Evolutionary conservation across 2,113 vertebrate genomes (phyloP), one percentile per base, ranked within the genome.

Genomic region (Brachypodius melanocephalos): DNA sequence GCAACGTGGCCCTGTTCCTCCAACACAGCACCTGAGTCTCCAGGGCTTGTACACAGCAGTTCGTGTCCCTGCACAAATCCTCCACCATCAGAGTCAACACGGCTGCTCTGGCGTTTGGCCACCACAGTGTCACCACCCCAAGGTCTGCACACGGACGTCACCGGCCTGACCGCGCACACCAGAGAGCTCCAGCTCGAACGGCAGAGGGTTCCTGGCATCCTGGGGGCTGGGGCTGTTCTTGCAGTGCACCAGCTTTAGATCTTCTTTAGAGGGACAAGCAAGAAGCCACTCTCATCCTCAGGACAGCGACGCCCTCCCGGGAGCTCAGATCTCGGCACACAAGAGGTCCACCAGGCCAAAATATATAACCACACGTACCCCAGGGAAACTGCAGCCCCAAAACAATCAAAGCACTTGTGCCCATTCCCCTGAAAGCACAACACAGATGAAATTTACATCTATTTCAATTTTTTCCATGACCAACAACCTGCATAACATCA

Each of bases 251-350:
- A 58, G 62, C 66, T 54, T 46, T 10, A 38, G 5, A 43, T 58
- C 65, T 61, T 38, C 38, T 21, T 0, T 1, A n/a, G 6, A 38
- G 0, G 36, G 71, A 95, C 85, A 61, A 89, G 65, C 22, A 84
- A 95, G 83, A 63, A 93, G 78, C 49, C 82, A 73, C 77, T 80
- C 91, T 42, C 85, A 89, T 49, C 93, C 96, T 88, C 72, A 48
- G 28, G 54, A 63, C 31, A 72, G 69, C 5, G 3, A 31, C 3
- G 21, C 0, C 4, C 40, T 75, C 52, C 87, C 6, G 9, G 45
- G n/a, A 81, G 77, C 3, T 25, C 74, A 32, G 55, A 43, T 67
- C 12, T 57, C 15, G 31, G 73, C 7, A 74, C 52, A 63, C 7
- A 5, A 5, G 32, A 36, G 71, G 42, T 57, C 40, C 5, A 0